These are phyloP conservation scores for Lepidonotus clava DNA, from an alignment of 2,888 invertebrate species.

Conservation along the genomic window DNA sequence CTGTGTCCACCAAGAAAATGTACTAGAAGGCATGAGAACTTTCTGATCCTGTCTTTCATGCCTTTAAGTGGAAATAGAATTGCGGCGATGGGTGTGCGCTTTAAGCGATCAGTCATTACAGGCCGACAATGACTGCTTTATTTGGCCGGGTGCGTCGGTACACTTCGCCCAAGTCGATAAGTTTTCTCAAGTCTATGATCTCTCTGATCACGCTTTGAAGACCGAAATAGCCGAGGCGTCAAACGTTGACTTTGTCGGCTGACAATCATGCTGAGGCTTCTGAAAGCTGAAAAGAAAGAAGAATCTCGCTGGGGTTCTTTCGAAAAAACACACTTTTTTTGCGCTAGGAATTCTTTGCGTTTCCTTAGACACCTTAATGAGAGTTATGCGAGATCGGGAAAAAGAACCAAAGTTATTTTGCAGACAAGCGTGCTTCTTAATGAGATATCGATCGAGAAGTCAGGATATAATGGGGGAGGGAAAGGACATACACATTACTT, in stretches of 20 bases:
- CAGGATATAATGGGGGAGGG: not conserved
- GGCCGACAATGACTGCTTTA: conserved; percentile 33
- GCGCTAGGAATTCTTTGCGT: conserved; percentile 15
- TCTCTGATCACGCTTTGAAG: conserved; percentile 50
- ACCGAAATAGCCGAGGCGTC: conserved; percentile 43
- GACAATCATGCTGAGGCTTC: conserved; percentile 26
- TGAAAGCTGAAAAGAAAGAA: conserved; percentile 38
- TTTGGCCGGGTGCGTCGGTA: conserved; percentile 30
- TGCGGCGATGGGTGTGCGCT: conserved; percentile 4
- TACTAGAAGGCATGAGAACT: conserved; percentile 52
- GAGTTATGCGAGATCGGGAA: conserved; percentile 6
- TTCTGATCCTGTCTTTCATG: conserved; percentile 54
- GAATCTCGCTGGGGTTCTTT: not conserved
- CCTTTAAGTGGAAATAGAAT: conserved; percentile 53
- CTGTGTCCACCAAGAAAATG: conserved; percentile 42
- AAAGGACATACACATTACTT: conserved; percentile 14
- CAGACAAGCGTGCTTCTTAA: conserved; percentile 27
- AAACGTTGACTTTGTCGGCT: conserved; percentile 51
- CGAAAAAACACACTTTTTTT: not conserved
- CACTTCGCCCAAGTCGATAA: conserved; percentile 46
- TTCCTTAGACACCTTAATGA: not conserved
- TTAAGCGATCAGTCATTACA: conserved; percentile 51
- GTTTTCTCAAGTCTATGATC: conserved; percentile 53
- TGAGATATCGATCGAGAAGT: not conserved
- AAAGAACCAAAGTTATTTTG: not conserved